These are phyloP conservation scores for Axis porcinus DNA, from an alignment of 2,113 vertebrate genomes.

Conservation along the genomic window DNA sequence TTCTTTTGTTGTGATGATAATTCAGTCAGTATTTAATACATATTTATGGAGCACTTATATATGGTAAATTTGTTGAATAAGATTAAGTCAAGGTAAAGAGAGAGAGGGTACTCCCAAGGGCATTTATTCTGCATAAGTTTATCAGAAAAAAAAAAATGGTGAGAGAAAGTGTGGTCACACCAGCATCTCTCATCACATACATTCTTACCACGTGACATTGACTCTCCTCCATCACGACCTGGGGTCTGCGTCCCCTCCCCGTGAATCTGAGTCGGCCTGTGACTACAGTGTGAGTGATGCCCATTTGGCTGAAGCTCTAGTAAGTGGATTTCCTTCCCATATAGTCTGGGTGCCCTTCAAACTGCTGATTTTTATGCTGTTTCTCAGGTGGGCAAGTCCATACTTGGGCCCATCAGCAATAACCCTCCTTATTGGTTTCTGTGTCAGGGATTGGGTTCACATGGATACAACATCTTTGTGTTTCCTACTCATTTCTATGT, in stretches of 20 bases:
- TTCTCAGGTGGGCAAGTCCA: not conserved
- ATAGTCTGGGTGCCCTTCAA: not conserved
- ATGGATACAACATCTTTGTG: not conserved
- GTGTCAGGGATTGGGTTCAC: not conserved
- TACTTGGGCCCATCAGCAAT: not conserved
- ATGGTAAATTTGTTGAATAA: not conserved
- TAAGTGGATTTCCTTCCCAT: not conserved
- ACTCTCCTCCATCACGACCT: not conserved
- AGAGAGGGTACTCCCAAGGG: not conserved
- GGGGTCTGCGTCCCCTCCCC: not conserved
- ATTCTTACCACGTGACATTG: rapidly evolving
- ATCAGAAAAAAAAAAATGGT: not conserved
- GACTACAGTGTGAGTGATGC: rapidly evolving
- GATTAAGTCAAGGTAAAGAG: not conserved
- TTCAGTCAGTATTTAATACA: not conserved
- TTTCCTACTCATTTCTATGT: not conserved
- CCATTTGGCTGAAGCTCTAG: not conserved
- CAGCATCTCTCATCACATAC: not conserved
- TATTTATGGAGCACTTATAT: not conserved
- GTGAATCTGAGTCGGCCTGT: not conserved
- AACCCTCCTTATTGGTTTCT: not conserved
- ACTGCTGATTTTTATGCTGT: not conserved
- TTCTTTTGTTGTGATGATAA: not conserved
- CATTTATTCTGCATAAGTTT: not conserved
- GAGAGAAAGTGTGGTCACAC: not conserved